Conservation (phyloP, 2,113 vertebrate genomes). For the Pithys albifrons region DNA sequence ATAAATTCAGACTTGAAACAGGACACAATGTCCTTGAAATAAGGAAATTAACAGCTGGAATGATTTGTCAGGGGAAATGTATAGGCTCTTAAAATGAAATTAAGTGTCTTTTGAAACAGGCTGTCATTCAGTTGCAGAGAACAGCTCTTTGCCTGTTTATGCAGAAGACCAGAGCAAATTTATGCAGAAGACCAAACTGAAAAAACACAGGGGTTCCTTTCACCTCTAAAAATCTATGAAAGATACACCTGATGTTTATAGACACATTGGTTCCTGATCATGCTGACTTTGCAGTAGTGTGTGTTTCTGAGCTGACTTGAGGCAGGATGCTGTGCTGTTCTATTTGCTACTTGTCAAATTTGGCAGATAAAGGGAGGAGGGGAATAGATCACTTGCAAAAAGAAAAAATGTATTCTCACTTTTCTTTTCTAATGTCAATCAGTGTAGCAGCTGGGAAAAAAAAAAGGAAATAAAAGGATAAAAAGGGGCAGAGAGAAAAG, state of each 20-base stretch:
- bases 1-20: conserved; percentile 2
- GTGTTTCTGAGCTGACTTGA: not conserved
- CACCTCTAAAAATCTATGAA: not conserved
- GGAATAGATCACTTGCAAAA: not conserved
- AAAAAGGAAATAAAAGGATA: not conserved
- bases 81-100: conserved; percentile 25
- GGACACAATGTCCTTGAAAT: conserved; percentile 19
- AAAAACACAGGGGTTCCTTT: not conserved
- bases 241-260: not conserved
- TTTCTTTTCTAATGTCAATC: not conserved
- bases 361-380: not conserved
- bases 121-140: conserved; percentile 1
- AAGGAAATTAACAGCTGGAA: conserved; percentile 27
- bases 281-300: not conserved
- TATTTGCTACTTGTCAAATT: not conserved
- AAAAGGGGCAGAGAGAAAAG: not conserved
- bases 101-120: not conserved
- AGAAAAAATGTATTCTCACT: not conserved
- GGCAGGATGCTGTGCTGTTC: not conserved
- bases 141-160: not conserved
- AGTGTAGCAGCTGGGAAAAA: not conserved
- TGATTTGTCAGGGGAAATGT: conserved; percentile 16
- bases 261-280: not conserved
- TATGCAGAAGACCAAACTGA: not conserved
- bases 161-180: not conserved